phyloP scores from a whole-genome alignment of 1,140 invertebrate genomes.

The Leucophenga varia region DNA sequence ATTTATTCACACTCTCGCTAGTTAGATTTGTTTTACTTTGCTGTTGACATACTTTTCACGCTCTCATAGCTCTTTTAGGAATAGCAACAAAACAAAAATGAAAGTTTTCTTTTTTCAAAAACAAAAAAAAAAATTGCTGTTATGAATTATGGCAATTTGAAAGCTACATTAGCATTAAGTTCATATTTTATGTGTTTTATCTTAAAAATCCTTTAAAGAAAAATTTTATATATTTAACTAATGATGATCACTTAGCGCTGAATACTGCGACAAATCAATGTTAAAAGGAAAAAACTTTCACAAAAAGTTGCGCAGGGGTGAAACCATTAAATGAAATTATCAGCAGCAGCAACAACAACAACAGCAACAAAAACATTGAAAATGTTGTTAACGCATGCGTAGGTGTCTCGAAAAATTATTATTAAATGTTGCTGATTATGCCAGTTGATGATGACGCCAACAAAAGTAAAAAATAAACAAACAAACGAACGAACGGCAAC shows the following conservation, averaged over 20 bases:
- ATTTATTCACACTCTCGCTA: conserved; percentile 9
- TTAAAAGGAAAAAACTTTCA: conserved; percentile 39
- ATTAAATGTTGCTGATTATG: conserved; percentile 53
- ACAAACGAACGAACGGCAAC: too few species aligned
- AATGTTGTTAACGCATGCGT: conserved; percentile 22
- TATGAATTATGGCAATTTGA: conserved; percentile 46
- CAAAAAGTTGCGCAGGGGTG: too few species aligned
- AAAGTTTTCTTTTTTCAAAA: too few species aligned
- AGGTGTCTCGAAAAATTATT: conserved; percentile 44
- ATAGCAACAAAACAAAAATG: conserved; percentile 22
- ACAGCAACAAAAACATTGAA: conserved; percentile 11
- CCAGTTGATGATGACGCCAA: too few species aligned
- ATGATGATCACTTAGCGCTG: conserved; percentile 46
- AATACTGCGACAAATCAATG: too few species aligned
- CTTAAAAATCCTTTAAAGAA: conserved; percentile 46
- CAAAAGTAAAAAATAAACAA: too few species aligned
- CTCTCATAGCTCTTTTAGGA: not conserved
- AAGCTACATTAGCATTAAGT: conserved; percentile 30
- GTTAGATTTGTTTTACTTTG: too few species aligned
- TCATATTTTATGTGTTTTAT: conserved; percentile 33
- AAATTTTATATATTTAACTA: conserved; percentile 54
- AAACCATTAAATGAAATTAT: too few species aligned
- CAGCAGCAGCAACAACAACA: conserved; percentile 11
- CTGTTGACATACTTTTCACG: conserved; percentile 16
- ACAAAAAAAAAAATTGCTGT: conserved; percentile 3